Evolutionary conservation across 30 jellyfish, hydroid and myxozoan species (phyloP).

Genomic region (Aurelia aurita): DNA sequence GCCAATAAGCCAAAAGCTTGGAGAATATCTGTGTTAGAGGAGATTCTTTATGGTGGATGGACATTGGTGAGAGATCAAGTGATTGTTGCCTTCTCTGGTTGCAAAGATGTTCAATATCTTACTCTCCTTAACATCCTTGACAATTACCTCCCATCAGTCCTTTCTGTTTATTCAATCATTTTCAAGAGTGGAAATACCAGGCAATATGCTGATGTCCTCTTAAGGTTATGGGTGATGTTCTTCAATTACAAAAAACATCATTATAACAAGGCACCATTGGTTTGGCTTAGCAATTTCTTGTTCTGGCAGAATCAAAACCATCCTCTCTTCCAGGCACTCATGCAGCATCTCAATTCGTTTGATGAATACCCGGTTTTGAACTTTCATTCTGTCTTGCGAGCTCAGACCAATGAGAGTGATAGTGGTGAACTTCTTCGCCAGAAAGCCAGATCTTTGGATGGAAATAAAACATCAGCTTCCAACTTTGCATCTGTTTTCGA

Average conservation of each 20-base stretch:
- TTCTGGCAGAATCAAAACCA: conserved; percentile 31
- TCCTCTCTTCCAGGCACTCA: conserved; percentile 30
- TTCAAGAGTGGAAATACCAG: conserved; percentile 7
- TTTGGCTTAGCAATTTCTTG: conserved; percentile 43
- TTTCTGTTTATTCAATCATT: too few species aligned
- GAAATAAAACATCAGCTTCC: neutral
- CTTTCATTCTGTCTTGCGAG: conserved; percentile 24
- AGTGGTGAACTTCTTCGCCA: conserved; percentile 26
- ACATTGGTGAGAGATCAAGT: conserved; percentile 13
- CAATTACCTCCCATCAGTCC: conserved; percentile 32
- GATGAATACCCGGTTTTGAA: conserved; percentile 38
- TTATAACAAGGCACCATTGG: too few species aligned
- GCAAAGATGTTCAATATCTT: conserved; percentile 25
- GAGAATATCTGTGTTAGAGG: conserved; percentile 4
- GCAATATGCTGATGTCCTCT: conserved; percentile 6
- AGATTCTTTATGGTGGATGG: conserved; percentile 16
- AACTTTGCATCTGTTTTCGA: neutral
- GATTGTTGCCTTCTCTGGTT: neutral
- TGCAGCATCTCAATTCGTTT: conserved; percentile 28
- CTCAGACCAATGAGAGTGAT: neutral
- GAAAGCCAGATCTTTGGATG: too few species aligned
- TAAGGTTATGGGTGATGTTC: conserved; percentile 47
- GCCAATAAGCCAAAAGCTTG: conserved; percentile 20
- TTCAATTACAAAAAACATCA: conserved; percentile 34
- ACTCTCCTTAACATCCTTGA: conserved; percentile 40